Evolutionary conservation across 2,797 vertebrate genomes (phyloP), one percentile per base, ranked within the genome.

Genomic region (Manis javanica): DNA sequence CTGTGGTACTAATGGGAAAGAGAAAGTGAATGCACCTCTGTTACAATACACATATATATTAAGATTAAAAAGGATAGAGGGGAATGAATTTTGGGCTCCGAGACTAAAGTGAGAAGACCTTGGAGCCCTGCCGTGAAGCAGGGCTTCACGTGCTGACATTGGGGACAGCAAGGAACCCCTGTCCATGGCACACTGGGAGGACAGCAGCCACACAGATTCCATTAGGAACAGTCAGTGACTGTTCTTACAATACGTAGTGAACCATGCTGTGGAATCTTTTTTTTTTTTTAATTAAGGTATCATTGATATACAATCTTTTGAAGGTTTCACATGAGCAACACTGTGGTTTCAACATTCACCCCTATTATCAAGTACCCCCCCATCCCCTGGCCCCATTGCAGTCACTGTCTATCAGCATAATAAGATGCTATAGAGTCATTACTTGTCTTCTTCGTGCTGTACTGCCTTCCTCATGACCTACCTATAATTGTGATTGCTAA

Each of bases 161-260:
- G 13, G 9, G 5, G 24, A 3, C 0, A 31, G 23, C 16, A 24
- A 18, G 12, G 72, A 31, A 3, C 4, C 63, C 24, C 31, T 21
- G 7, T 29, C 8, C 19, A 55, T 18, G 46, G 16, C 24, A 8
- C 6, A 2, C 19, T 9, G 34, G 81, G 16, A 23, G 14, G 5
- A 9, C 24, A 57, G 49, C 2, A 5, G 63, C 69, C 23, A 2
- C 29, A 11, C 23, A 18, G n/a, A 13, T 59, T 15, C 68, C 5
- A 1, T 6, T 83, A 63, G 39, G 69, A n/a, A 24, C 10, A 8
- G 0, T 57, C 0, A 5, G 39, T n/a, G 10, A 49, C 4, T 4
- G 55, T 68, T 24, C 63, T 59, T 42, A 57, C 0, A 15, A 0
- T 29, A 55, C n/a, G 26, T 69, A 0, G 0, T 49, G 1, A 82